Base-by-base conservation (phyloP, 2,113 vertebrate genomes). In the Neogale vison region DNA sequence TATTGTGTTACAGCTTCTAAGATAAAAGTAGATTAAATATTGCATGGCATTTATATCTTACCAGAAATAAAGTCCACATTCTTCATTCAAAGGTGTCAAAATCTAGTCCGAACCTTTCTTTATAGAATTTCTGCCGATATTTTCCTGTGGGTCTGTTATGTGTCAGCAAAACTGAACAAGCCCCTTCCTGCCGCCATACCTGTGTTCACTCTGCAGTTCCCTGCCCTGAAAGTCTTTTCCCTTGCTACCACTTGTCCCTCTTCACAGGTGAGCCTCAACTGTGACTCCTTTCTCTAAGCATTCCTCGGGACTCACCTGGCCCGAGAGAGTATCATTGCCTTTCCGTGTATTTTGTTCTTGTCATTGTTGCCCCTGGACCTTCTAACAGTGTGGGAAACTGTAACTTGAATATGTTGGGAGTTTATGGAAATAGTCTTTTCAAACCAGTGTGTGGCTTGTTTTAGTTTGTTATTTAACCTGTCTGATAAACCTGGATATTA, bases 41-140 rank as follows among this genome's bases (percentile, higher is more conserved):
- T 92, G 2, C 5, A 7, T 74, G 81, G 2, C 31, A 79, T 96
- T 91, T 93, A 26, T 86, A 89, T 83, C 31, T 11, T 90, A 39
- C 2, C 36, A 95, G 79, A 85, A 76, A 45, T 88, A 87, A 92
- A 94, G 39, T 61, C 50, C 36, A 89, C 8, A 89, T 86, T 92
- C 74, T 88, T 94, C 18, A 77, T 76, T 71, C 3, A 85, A 34
- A 2, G 4, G 18, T 95, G 2, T 86, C 39, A 92, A 82, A 86
- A 80, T 84, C 57, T 65, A 23, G 34, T 74, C 52, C 0, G 5
- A 80, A 20, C 7, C 34, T 76, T 90, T 52, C 39, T 76, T 67
- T 26, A 15, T 92, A 50, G 24, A 11, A 63, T 72, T 90, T 94
- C 57, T 92, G 61, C 21, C 29, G n/a, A 0, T 77, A 36, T 90